These are phyloP conservation scores for Platycnemis pennipes DNA, from an alignment of 2,888 invertebrate species.

Conservation along the genomic window DNA sequence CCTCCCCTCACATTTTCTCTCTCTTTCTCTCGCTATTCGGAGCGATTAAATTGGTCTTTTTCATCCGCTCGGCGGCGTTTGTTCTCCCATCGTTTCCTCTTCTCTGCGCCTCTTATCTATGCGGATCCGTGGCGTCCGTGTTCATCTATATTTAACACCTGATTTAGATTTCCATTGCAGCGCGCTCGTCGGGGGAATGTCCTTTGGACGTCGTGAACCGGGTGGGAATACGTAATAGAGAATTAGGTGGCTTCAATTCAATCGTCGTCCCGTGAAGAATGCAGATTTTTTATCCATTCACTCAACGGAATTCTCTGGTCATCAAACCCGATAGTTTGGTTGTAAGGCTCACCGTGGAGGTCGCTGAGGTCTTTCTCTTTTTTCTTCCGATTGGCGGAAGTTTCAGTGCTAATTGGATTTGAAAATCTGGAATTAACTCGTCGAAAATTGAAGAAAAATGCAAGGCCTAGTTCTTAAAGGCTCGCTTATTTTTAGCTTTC, in stretches of 20 bases:
- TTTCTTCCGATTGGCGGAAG: too few relatives aligned
- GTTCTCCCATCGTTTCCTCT: conserved; percentile 9
- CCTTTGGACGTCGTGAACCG: neutral
- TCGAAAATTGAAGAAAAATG: too few relatives aligned
- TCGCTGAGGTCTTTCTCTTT: neutral
- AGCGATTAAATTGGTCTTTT: neutral
- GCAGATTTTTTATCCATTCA: neutral
- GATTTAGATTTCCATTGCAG: neutral
- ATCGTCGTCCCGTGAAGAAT: neutral
- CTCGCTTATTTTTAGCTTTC: too few relatives aligned
- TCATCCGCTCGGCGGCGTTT: neutral
- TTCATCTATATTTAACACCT: neutral
- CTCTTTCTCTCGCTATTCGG: neutral
- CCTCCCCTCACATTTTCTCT: neutral
- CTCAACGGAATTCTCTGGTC: neutral
- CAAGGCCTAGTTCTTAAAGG: too few relatives aligned
- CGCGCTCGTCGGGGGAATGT: neutral
- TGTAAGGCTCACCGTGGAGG: neutral
- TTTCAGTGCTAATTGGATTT: neutral
- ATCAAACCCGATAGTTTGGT: neutral
- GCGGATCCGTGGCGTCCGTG: neutral
- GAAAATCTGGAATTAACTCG: too few relatives aligned
- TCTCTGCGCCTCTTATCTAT: neutral
- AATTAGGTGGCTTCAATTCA: conserved; percentile 8
- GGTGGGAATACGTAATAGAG: neutral